Evolutionary conservation across 2,113 vertebrate genomes (phyloP).

Genomic region (Heteronetta atricapilla): DNA sequence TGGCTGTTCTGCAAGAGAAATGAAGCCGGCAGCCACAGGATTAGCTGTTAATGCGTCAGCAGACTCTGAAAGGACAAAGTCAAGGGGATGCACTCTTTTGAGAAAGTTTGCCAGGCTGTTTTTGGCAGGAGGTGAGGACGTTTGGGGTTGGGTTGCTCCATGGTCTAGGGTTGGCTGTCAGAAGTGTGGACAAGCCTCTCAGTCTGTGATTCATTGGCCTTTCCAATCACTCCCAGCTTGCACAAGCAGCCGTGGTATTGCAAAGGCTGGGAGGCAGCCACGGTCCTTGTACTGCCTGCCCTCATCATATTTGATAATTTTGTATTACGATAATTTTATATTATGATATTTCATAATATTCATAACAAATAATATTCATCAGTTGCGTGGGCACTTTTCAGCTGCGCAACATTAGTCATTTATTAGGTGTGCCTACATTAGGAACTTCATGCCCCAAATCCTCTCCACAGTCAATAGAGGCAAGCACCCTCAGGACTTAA

Average conservation of each 20-base stretch:
- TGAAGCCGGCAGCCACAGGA: not conserved
- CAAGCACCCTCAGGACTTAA: not conserved
- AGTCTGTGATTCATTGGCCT: not conserved
- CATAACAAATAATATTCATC: not conserved
- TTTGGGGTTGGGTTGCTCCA: not conserved
- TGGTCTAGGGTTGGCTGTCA: rapidly evolving
- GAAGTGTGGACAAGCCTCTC: rapidly evolving
- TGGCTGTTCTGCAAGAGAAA: not conserved
- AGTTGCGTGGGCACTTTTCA: not conserved
- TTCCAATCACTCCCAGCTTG: not conserved
- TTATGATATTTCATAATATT: too few species aligned
- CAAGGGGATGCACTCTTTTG: not conserved
- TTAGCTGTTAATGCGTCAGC: not conserved
- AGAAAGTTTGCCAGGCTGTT: not conserved
- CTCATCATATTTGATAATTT: too few species aligned
- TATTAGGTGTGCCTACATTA: not conserved
- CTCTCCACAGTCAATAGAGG: not conserved
- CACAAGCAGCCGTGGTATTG: rapidly evolving
- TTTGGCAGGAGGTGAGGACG: not conserved
- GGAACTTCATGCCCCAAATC: not conserved
- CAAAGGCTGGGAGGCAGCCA: not conserved
- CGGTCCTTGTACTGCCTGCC: not conserved
- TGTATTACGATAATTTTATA: too few species aligned
- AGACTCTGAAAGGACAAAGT: not conserved
- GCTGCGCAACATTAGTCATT: not conserved